Evolutionary conservation across 1,140 invertebrate species (phyloP), one percentile per base, ranked within the genome.

Genomic region (Trichonephila clavata): DNA sequence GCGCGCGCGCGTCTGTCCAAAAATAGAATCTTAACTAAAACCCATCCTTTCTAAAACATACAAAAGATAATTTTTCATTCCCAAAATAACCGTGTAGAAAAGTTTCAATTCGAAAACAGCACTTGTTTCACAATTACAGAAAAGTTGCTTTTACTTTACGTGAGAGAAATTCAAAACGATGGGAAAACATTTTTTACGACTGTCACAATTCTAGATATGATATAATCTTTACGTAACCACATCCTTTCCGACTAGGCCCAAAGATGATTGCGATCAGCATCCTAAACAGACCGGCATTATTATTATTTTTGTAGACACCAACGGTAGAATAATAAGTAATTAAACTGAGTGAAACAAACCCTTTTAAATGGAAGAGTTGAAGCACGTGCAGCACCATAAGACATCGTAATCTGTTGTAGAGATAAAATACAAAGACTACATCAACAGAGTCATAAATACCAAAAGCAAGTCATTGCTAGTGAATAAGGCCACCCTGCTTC

Each of bases 401-500:
- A 59, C 83, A 21, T 86, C 39, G 81, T 81, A 86, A 92, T 92
- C 90, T 92, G 77, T 90, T 92, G 50, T 68, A 60, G 83, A 84
- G 61, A 83, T 57, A 27, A 57, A 50, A 57, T 32, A 27, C 24
- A 21, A 18, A 65, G 63, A 92, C 81, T 86, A 60, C 80, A 86
- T 83, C 80, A 92, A 92, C 90, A 92, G 21, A 65, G 61, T n/a
- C 90, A 92, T 92, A 92, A 92, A 92, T 92, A 92, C 90, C 90
- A 92, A 32, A 59, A 59, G 32, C 57, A 92, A 81, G 81, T n/a
- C n/a, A n/a, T n/a, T n/a, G n/a, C 90, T 60, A 77, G 24, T 21
- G 18, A 92, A 92, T 81, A 92, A 92, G 90, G 90, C 83, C 90
- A 92, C 90, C 90, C 90, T 43, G 60, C 86, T 92, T 61, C 27